Evolutionary conservation across 2,797 vertebrate species (phyloP).

Genomic region (Poeciliopsis turneri): DNA sequence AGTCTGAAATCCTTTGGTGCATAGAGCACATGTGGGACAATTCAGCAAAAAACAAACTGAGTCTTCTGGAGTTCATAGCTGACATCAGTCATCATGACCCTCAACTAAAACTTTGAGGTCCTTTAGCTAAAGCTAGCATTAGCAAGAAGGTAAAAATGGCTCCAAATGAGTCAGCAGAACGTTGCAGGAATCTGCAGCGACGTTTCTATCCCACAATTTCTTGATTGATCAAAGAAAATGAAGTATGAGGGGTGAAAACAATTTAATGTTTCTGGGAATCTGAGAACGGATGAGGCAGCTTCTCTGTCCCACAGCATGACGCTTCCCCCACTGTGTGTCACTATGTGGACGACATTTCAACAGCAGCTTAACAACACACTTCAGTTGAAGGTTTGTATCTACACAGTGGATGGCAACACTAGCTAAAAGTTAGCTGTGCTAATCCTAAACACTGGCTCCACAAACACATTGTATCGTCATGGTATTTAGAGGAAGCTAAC

Average conservation of each 20-base stretch:
- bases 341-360: background rate
- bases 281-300: background rate
- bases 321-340: background rate
- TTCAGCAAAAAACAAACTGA: background rate
- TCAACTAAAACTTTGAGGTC: background rate
- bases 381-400: background rate
- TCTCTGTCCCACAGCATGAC: background rate
- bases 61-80: background rate
- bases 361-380: background rate
- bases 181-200: background rate
- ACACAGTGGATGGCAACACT: too few species aligned
- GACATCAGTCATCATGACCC: background rate
- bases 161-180: background rate
- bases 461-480: too few species aligned
- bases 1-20: background rate
- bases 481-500: too few species aligned
- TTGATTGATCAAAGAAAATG: background rate
- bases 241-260: background rate
- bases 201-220: too few species aligned
- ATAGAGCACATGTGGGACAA: background rate
- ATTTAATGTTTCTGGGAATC: background rate
- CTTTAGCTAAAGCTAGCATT: background rate
- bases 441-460: too few species aligned
- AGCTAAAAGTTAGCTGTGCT: too few species aligned
- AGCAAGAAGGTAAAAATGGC: background rate